Evolutionary conservation across 2,888 invertebrate species (phyloP).

Genomic region (Cantharis flavilabris): DNA sequence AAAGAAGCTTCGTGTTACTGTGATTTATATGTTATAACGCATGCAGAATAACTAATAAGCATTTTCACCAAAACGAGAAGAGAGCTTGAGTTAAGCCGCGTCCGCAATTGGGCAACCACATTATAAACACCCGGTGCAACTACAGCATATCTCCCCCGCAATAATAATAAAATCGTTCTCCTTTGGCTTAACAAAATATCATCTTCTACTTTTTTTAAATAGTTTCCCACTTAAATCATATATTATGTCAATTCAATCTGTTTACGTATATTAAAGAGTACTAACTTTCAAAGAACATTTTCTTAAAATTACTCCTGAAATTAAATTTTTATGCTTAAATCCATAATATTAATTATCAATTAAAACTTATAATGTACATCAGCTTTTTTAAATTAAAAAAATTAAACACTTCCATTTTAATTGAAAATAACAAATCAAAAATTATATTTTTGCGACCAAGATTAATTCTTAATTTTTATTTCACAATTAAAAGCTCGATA

Average conservation of each 20-base stretch:
- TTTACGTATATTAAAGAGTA: background rate
- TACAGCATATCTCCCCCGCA: constrained; percentile 34
- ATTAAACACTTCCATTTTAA: background rate
- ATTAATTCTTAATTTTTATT: background rate
- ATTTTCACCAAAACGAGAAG: constrained; percentile 49
- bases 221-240: background rate
- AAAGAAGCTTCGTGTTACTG: constrained; percentile 26
- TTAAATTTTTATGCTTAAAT: background rate
- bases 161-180: constrained; percentile 31
- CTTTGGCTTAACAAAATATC: background rate
- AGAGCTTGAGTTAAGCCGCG: constrained; percentile 45
- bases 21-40: constrained; percentile 54
- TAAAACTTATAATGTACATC: background rate
- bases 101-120: constrained; percentile 52
- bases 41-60: constrained; percentile 56
- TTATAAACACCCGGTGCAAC: constrained; percentile 54
- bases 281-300: background rate
- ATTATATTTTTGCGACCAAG: background rate
- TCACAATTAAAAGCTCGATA: background rate
- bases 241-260: constrained; percentile 1
- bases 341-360: background rate
- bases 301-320: background rate
- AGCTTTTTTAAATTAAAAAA: background rate
- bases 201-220: constrained; percentile 1
- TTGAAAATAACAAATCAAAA: background rate